phyloP scores from a whole-genome alignment of 1,140 invertebrate genomes.

The Tetramorium simillimum region DNA sequence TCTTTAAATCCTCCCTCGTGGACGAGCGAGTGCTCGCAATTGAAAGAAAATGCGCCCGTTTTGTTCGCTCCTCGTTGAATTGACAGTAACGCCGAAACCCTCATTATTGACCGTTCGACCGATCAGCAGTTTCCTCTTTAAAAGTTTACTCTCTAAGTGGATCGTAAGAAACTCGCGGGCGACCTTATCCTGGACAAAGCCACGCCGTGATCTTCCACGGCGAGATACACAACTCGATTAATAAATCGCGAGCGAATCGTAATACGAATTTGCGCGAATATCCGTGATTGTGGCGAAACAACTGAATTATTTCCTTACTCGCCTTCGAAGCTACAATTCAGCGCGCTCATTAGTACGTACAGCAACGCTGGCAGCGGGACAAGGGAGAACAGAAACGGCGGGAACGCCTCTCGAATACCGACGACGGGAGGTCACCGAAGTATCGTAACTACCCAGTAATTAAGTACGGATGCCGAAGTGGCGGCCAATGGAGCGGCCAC shows the following conservation, averaged over 20 bases:
- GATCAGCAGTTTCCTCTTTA: neutral
- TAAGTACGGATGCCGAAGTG: conserved; percentile 72
- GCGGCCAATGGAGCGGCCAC: conserved; percentile 69
- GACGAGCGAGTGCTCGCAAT: conserved; percentile 64
- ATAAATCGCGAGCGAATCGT: conserved; percentile 22
- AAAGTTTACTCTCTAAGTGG: neutral
- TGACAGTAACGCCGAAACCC: conserved; percentile 16
- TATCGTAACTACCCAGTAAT: conserved; percentile 75
- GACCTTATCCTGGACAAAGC: neutral
- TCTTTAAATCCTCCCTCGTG: conserved; percentile 71
- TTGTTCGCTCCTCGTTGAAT: conserved; percentile 64
- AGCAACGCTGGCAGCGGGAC: conserved; percentile 2
- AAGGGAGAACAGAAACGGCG: conserved; percentile 36
- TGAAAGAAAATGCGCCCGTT: conserved; percentile 71
- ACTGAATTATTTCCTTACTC: conserved; percentile 62
- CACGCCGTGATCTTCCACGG: conserved; percentile 10
- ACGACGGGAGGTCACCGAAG: conserved; percentile 65
- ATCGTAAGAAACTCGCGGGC: neutral
- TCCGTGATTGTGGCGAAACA: conserved; percentile 48
- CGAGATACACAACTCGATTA: conserved; percentile 19
- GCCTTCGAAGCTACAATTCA: conserved; percentile 37
- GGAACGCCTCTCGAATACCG: conserved; percentile 60
- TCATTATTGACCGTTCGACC: conserved; percentile 12
- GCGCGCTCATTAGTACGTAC: conserved; percentile 63
- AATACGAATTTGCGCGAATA: conserved; percentile 26